Evolutionary conservation across 1,140 invertebrate genomes (phyloP).

Genomic region (Drosophila ironensis): DNA sequence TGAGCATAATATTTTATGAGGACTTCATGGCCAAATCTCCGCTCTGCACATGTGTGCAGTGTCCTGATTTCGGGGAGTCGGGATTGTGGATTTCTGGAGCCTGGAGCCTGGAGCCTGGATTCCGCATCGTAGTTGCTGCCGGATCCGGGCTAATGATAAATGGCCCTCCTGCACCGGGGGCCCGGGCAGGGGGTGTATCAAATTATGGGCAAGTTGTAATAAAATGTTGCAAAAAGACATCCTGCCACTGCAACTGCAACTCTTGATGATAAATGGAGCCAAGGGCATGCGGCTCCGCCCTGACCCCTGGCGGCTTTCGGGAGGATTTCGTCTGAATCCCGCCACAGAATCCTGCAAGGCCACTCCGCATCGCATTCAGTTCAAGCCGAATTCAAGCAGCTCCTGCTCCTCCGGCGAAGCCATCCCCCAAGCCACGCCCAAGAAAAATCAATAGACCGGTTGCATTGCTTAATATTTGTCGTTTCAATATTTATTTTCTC

Average conservation of each 20-base stretch:
- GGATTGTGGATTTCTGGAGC: not conserved
- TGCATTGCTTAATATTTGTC: conserved; percentile 60
- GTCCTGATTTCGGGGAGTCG: conserved; percentile 30
- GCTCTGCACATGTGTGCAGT: conserved; percentile 48
- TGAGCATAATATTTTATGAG: conserved; percentile 69
- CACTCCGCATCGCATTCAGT: too few relatives aligned
- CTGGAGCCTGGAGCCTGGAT: not conserved
- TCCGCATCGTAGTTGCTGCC: not conserved
- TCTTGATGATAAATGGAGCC: conserved; percentile 38
- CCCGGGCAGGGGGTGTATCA: conserved; percentile 13
- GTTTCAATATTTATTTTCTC: conserved; percentile 73
- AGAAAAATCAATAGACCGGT: not conserved
- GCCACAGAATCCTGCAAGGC: too few relatives aligned
- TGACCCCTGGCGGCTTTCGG: too few relatives aligned
- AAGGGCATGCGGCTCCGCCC: conserved; percentile 28
- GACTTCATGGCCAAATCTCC: conserved; percentile 58
- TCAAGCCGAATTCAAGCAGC: too few relatives aligned
- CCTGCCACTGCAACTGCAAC: conserved; percentile 9
- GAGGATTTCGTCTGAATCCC: too few relatives aligned
- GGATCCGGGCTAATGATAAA: conserved; percentile 49
- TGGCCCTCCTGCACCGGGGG: conserved; percentile 19
- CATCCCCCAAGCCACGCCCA: not conserved
- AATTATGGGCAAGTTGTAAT: conserved; percentile 42
- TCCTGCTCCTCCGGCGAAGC: too few relatives aligned
- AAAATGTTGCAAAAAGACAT: conserved; percentile 37